These are phyloP conservation scores for Athalia cordata DNA, from an alignment of 2,888 invertebrate species.

Conservation along the genomic window DNA sequence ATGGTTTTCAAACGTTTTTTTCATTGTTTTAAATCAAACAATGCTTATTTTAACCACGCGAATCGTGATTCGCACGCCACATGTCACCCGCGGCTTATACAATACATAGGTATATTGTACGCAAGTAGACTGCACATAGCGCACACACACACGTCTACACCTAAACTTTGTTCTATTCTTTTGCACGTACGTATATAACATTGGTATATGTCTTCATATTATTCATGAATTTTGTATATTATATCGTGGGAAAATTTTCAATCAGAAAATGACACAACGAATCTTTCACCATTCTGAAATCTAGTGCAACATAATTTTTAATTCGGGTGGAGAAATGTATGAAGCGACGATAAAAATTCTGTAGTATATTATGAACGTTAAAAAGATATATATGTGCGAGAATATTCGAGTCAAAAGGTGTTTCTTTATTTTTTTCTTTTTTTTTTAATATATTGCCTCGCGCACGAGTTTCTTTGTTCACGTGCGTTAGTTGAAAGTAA, in stretches of 20 bases:
- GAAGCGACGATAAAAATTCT: background rate
- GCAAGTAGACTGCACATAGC: background rate
- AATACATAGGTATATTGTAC: background rate
- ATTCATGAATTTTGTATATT: background rate
- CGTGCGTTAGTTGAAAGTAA: no score
- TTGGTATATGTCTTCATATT: background rate
- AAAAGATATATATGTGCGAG: no score
- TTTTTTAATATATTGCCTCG: no score
- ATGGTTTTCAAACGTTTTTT: conserved; percentile 2
- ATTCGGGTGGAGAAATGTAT: background rate
- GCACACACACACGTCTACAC: background rate
- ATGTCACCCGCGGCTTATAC: conserved; percentile 35
- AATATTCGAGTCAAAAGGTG: no score
- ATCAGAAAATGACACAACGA: background rate
- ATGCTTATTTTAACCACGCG: conserved; percentile 31
- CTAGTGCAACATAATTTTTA: background rate
- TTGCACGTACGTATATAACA: background rate
- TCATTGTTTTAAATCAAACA: conserved; percentile 42
- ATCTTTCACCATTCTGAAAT: no score
- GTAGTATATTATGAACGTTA: background rate
- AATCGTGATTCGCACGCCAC: conserved; percentile 44
- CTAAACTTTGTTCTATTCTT: no score
- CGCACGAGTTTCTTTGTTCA: no score
- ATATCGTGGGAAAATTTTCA: conserved; percentile 20
- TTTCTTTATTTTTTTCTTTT: no score